Conservation (phyloP, 2,888 invertebrate species). For the Xylocampa areola region DNA sequence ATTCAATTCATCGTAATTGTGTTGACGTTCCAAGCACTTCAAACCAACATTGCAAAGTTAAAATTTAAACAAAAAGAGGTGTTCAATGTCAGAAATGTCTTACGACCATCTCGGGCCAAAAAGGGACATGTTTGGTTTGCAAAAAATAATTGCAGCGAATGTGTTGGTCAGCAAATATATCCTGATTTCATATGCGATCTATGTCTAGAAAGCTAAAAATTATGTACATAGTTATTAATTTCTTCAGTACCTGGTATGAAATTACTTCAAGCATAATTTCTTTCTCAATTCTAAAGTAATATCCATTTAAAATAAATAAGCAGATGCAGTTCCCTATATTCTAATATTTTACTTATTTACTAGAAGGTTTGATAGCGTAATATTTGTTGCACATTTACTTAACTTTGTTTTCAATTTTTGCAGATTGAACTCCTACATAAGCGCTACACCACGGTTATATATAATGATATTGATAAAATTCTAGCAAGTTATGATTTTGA, state of each 20-base stretch:
- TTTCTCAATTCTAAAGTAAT: conserved; percentile 15
- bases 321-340: too few relatives aligned
- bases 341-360: too few relatives aligned
- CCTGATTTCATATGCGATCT: conserved; percentile 29
- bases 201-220: conserved; percentile 28
- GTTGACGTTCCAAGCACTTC: conserved; percentile 2
- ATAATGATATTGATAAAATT: conserved; percentile 32
- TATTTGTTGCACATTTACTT: conserved; percentile 13
- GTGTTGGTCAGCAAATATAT: conserved; percentile 23
- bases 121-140: conserved; percentile 24
- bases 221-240: conserved; percentile 17
- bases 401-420: conserved; percentile 11
- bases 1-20: conserved; percentile 12
- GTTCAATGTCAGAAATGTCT: conserved; percentile 22
- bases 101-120: conserved; percentile 23
- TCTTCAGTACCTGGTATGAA: conserved; percentile 13
- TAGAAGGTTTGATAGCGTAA: conserved; percentile 10
- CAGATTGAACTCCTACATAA: conserved; percentile 20
- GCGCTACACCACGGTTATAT: conserved; percentile 26
- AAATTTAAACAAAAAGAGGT: conserved; percentile 10
- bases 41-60: conserved; percentile 5
- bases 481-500: conserved; percentile 32
- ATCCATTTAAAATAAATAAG: neutral
- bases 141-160: conserved; percentile 29
- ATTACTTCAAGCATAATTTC: conserved; percentile 7